A percentile compares a stretch with the other conserved stretches of the same genome.
phyloP scores from a whole-genome alignment of 2,888 invertebrate species.

The Eupithecia subfuscata region DNA sequence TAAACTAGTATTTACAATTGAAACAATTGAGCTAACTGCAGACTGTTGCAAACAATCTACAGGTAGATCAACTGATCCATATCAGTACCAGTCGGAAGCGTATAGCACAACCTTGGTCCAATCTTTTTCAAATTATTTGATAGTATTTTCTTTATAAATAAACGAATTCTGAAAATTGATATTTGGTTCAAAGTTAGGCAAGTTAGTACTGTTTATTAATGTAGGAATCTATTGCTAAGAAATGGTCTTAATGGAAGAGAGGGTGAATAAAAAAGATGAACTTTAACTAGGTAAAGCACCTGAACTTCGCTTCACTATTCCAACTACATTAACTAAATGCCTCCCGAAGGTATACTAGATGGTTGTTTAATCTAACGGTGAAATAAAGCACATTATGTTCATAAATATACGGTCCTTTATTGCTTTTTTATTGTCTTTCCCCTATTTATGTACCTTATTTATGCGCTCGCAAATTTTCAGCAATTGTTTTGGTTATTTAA shows the following conservation, averaged over 20 bases:
- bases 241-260: neutral
- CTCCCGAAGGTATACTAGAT: constrained; percentile 74
- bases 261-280: constrained; percentile 5
- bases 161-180: too few species aligned
- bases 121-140: too few species aligned
- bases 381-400: constrained; percentile 75
- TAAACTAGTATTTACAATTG: too few species aligned
- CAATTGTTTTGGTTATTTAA: neutral
- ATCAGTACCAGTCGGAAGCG: too few species aligned
- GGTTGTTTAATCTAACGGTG: constrained; percentile 70
- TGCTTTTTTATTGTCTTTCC: constrained; percentile 15
- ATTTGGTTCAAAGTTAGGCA: neutral
- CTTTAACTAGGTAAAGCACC: neutral
- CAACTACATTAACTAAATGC: constrained; percentile 69
- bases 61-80: too few species aligned
- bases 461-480: constrained; percentile 32
- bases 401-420: constrained; percentile 62
- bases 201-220: too few species aligned
- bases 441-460: constrained; percentile 62
- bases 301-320: constrained; percentile 14
- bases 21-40: too few species aligned
- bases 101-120: too few species aligned
- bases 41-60: too few species aligned
- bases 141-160: too few species aligned
- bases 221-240: neutral